These are phyloP conservation scores for Cheilosia pagana DNA, from an alignment of 2,888 invertebrate genomes.

Conservation along the genomic window DNA sequence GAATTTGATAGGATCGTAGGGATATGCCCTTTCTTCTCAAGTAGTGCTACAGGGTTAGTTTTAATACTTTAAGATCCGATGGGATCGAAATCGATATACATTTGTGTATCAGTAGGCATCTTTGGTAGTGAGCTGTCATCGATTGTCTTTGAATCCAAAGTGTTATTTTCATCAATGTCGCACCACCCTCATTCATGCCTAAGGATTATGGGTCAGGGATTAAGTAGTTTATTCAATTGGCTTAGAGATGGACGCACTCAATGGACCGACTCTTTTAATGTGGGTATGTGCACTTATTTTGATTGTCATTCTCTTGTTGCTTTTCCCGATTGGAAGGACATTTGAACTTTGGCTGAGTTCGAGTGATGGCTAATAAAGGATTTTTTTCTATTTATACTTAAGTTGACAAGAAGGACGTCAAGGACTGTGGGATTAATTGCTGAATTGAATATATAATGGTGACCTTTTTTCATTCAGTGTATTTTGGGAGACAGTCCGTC, in stretches of 20 bases:
- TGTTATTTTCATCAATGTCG: constrained; percentile 32
- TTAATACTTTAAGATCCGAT: constrained; percentile 57
- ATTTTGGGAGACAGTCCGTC: too few species aligned
- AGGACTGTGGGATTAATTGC: background rate
- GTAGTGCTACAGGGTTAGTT: constrained; percentile 21
- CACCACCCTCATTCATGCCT: constrained; percentile 4
- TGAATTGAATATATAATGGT: background rate
- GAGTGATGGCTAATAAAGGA: background rate
- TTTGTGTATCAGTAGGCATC: constrained; percentile 55
- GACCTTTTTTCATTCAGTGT: too few species aligned
- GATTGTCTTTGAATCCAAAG: constrained; percentile 48
- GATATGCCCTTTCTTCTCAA: constrained; percentile 13
- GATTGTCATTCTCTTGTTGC: constrained; percentile 17
- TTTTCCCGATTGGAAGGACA: background rate
- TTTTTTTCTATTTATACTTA: constrained; percentile 30
- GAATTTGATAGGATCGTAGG: constrained; percentile 56
- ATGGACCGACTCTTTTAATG: constrained; percentile 11
- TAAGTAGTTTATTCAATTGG: constrained; percentile 74
- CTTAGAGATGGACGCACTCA: constrained; percentile 53
- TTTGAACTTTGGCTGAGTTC: constrained; percentile 8
- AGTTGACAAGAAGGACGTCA: background rate
- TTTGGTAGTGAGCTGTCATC: constrained; percentile 51
- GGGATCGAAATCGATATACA: constrained; percentile 36
- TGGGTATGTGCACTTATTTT: constrained; percentile 13
- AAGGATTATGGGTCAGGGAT: constrained; percentile 34